Percentiles rank a stretch among this genome's conserved stretches.
These are phyloP conservation scores for Silurus meridionalis DNA, from an alignment of 2,113 vertebrate species.

Conservation along the genomic window DNA sequence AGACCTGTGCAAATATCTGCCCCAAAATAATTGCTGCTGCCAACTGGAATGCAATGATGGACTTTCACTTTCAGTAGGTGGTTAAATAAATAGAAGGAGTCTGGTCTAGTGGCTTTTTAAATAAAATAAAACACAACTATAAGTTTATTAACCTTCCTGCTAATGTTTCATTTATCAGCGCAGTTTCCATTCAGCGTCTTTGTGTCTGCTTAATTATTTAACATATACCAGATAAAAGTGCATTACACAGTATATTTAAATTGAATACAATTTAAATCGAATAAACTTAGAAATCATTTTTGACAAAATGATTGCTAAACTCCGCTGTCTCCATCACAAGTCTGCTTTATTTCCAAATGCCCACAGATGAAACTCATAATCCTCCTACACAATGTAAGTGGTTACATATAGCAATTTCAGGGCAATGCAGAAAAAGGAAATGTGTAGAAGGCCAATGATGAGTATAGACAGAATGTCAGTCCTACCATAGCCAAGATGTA, in stretches of 20 bases:
- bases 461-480: background rate
- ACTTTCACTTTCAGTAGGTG: background rate
- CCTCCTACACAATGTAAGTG: background rate
- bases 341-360: conserved; percentile 9
- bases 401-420: background rate
- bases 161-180: background rate
- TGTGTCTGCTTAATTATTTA: background rate
- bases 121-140: background rate
- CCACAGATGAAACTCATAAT: background rate
- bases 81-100: background rate
- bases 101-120: background rate
- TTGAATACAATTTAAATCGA: background rate
- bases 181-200: background rate
- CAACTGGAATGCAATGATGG: background rate
- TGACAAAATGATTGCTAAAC: background rate
- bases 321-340: conserved; percentile 43
- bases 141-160: background rate
- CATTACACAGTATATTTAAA: background rate
- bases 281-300: background rate
- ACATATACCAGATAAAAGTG: background rate
- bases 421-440: background rate
- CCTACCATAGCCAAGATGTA: background rate
- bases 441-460: background rate
- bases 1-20: background rate
- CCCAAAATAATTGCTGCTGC: background rate